phyloP scores from a whole-genome alignment of 2,888 invertebrate species.

The Clepsis dumicolana region DNA sequence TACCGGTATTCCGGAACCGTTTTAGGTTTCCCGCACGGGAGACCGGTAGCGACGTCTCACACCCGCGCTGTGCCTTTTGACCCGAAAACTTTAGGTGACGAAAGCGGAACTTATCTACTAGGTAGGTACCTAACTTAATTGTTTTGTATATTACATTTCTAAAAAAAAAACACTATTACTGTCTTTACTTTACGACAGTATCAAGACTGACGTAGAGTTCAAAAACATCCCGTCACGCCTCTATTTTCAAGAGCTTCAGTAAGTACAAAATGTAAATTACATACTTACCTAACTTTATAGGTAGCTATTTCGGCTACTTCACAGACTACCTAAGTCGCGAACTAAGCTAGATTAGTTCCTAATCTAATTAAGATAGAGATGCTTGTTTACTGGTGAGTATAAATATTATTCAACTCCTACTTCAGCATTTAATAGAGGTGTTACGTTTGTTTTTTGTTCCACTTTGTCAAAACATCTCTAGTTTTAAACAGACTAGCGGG shows the following conservation, averaged over 20 bases:
- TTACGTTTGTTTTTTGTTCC: no score
- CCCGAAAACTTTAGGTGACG: conserved; percentile 32
- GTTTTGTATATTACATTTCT: no score
- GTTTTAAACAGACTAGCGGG: background rate
- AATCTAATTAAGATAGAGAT: background rate
- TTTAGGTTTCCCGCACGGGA: conserved; percentile 49
- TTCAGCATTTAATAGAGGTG: no score
- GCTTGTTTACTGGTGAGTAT: no score
- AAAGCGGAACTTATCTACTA: background rate
- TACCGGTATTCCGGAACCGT: conserved; percentile 45
- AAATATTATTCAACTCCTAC: no score
- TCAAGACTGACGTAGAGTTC: no score
- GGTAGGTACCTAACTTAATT: background rate
- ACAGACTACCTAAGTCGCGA: background rate
- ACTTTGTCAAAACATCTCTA: background rate
- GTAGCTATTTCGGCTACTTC: background rate
- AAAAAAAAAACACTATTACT: no score
- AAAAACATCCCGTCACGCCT: no score
- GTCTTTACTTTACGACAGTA: no score
- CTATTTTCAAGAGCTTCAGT: no score
- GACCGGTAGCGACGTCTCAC: conserved; percentile 49
- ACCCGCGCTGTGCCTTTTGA: conserved; percentile 42
- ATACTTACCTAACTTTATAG: no score
- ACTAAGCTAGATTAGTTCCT: background rate
- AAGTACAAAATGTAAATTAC: no score